These are phyloP conservation scores for Achroia grisella DNA, from an alignment of 1,140 invertebrate genomes.

Conservation along the genomic window DNA sequence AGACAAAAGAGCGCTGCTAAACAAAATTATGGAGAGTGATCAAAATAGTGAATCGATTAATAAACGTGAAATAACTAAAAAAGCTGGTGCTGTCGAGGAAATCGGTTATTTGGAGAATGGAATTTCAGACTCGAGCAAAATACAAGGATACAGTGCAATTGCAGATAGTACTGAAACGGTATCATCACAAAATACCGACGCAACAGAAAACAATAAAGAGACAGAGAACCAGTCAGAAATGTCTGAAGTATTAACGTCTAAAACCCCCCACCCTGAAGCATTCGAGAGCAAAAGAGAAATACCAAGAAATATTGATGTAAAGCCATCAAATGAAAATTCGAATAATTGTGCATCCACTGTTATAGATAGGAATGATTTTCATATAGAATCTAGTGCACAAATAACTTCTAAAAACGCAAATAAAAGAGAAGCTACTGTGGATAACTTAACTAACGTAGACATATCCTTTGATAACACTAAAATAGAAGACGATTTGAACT, in stretches of 20 bases:
- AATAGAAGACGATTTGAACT: constrained; percentile 11
- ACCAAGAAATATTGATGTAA: constrained; percentile 2
- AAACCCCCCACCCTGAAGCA: background rate
- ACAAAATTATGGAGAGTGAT: constrained; percentile 46
- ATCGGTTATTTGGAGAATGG: constrained; percentile 37
- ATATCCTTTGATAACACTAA: constrained; percentile 11
- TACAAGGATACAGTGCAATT: constrained; percentile 26
- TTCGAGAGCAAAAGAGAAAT: constrained; percentile 4
- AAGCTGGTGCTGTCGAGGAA: constrained; percentile 50
- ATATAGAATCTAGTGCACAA: constrained; percentile 11
- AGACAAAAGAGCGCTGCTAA: constrained; percentile 50
- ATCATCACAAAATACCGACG: constrained; percentile 16
- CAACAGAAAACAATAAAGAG: constrained; percentile 24
- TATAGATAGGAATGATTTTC: constrained; percentile 9
- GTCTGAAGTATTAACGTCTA: constrained; percentile 2
- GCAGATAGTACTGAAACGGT: constrained; percentile 24
- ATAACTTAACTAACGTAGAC: constrained; percentile 15
- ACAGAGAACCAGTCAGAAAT: constrained; percentile 10
- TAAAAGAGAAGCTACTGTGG: constrained; percentile 42
- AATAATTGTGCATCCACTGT: constrained; percentile 2
- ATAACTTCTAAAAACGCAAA: constrained; percentile 28
- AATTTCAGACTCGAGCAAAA: constrained; percentile 41
- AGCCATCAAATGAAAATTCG: background rate
- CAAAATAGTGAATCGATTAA: constrained; percentile 21
- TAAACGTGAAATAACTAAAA: constrained; percentile 65